Base-by-base conservation (phyloP, 2,888 invertebrate genomes). In the Pimpla rufipes region DNA sequence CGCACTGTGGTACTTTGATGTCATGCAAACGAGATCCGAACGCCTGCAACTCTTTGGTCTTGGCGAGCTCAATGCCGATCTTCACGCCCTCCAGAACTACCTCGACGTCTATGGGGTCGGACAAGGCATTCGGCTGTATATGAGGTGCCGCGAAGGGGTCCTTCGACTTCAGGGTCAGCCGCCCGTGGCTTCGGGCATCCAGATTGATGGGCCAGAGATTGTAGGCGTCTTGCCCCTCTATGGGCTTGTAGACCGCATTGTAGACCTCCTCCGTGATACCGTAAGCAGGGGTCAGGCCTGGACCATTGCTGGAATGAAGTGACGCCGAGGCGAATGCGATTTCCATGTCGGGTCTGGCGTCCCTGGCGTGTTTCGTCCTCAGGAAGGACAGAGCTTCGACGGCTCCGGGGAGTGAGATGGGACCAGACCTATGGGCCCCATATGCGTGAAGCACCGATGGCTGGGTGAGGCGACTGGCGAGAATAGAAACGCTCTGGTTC, bases 121-220 rank as follows among this genome's bases (percentile, higher is more conserved):
- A 94, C 89, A 98, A 95, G 92, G 98, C 99, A 90, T 97, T 97
- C 0, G 97, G 96, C 86, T 97, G 95, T 76, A 98, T 94, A 16
- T 95, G 93, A 0, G 98, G 97, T 88, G 96, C 95, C 0, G 95
- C 94, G 86, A 95, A 95, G 0, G 97, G 97, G 91, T 97, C 95
- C 81, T 94, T 95, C 13, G 96, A 96, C 88, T 94, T 95, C n/a
- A 98, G 94, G 91, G 94, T 94, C 0, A 97, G 92, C 82, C 95
- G 94, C 0, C 97, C 97, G 85, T 94, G 94, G 10, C 97, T 97
- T 90, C 95, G 95, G 0, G 97, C 97, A 85, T 96, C 94, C 92
- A 97, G 95, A 50, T 96, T 90, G 94, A 96, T 96, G 0, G 96
- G 96, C 85, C 96, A 95, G 1, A 96, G 92, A 3, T 93, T 93